Conservation (phyloP, 2,113 vertebrate species). For the Salvelinus alpinus region DNA sequence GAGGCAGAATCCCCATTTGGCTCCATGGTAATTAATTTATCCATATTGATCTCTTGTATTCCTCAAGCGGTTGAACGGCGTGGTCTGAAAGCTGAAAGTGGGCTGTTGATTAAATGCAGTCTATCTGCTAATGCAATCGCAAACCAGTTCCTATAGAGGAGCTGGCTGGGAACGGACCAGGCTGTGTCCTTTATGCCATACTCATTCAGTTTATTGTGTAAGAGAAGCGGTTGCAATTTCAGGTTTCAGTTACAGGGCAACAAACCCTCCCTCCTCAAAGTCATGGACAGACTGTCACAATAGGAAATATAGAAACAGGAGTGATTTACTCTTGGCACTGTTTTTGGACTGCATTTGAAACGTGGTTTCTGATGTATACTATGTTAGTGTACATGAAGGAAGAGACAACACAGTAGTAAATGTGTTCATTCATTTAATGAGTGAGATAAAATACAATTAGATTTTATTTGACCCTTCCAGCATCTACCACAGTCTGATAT, state of each 20-base stretch:
- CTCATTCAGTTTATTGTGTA: slow-evolving; percentile 59
- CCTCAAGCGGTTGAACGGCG: slow-evolving; percentile 58
- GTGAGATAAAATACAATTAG: not conserved
- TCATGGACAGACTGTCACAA: not conserved
- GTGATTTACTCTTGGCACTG: slow-evolving; percentile 7
- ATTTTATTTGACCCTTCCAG: slow-evolving; percentile 16
- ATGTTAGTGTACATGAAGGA: slow-evolving; percentile 29
- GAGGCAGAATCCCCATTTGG: slow-evolving; percentile 52
- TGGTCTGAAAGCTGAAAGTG: slow-evolving; percentile 48
- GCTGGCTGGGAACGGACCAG: slow-evolving; percentile 52
- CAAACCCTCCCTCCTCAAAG: slow-evolving; percentile 16
- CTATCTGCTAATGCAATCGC: slow-evolving; percentile 64
- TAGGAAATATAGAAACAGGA: not conserved
- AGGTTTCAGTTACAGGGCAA: slow-evolving; percentile 29
- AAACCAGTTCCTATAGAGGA: slow-evolving; percentile 60
- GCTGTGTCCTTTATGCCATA: slow-evolving; percentile 59
- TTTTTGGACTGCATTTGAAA: slow-evolving; percentile 24
- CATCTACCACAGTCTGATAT: slow-evolving; percentile 40
- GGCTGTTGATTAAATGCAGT: slow-evolving; percentile 67
- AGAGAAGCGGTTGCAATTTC: slow-evolving; percentile 50
- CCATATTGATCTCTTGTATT: slow-evolving; percentile 70
- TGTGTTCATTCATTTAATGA: not conserved
- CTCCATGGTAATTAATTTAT: slow-evolving; percentile 70
- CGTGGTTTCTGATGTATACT: not conserved
- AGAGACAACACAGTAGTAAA: not conserved